A percentile compares a stretch with the other conserved stretches of the same genome.
phyloP scores from a whole-genome alignment of 2,113 vertebrate species.

The Xenopus tropicalis region DNA sequence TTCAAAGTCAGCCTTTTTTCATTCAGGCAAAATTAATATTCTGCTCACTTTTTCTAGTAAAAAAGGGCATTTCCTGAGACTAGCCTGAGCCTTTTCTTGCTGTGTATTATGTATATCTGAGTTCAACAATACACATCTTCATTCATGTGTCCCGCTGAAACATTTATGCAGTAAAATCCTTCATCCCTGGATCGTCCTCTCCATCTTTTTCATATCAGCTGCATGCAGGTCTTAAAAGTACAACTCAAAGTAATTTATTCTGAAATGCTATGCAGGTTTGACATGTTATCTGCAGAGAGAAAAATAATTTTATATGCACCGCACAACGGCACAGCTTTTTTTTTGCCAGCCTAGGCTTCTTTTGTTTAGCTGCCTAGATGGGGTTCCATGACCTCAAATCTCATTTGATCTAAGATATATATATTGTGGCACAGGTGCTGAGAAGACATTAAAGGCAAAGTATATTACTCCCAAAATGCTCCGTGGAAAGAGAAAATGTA shows the following conservation, averaged over 20 bases:
- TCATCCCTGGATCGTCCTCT: neutral
- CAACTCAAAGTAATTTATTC: constrained; percentile 7
- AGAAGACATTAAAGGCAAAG: too few species aligned
- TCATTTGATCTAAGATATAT: too few species aligned
- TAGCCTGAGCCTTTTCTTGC: neutral
- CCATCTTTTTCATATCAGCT: constrained; percentile 20
- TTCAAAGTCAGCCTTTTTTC: constrained; percentile 19
- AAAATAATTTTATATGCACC: constrained; percentile 12
- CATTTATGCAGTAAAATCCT: neutral
- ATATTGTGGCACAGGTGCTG: too few species aligned
- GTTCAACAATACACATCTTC: neutral
- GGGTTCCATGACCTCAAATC: too few species aligned
- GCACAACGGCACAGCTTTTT: too few species aligned
- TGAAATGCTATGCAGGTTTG: neutral
- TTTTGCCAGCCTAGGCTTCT: too few species aligned
- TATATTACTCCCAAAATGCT: too few species aligned
- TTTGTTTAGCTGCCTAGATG: too few species aligned
- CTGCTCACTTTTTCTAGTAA: constrained; percentile 4
- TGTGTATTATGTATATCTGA: constrained; percentile 9
- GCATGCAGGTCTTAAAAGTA: constrained; percentile 16
- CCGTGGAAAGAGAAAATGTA: too few species aligned
- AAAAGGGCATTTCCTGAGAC: constrained; percentile 23
- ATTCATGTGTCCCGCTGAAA: neutral
- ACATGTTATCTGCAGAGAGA: constrained; percentile 24
- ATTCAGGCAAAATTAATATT: constrained; percentile 25